phyloP scores from a whole-genome alignment of 2,888 invertebrate species.

The Brachycybe producta region DNA sequence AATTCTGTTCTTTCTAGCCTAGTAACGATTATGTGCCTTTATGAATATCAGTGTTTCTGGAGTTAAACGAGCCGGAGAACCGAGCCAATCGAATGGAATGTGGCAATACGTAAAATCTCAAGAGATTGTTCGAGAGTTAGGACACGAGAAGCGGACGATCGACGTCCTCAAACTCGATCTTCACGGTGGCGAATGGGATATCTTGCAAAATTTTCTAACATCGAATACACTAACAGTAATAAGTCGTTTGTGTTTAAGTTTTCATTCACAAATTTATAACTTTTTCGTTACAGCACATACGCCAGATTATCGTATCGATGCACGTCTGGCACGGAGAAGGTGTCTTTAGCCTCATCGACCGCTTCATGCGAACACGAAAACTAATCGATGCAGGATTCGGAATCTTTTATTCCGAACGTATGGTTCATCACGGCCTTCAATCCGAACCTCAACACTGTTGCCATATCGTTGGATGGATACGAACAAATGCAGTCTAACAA shows the following conservation, averaged over 20 bases:
- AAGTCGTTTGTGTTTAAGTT: background rate
- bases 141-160: constrained; percentile 9
- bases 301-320: constrained; percentile 17
- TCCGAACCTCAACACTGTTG: constrained; percentile 10
- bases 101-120: constrained; percentile 8
- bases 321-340: constrained; percentile 20
- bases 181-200: constrained; percentile 20
- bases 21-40: background rate
- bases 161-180: constrained; percentile 16
- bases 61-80: background rate
- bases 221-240: constrained; percentile 6
- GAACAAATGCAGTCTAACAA: no score
- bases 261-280: background rate
- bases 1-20: background rate
- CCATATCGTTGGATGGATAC: constrained; percentile 15
- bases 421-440: background rate
- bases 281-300: constrained; percentile 9
- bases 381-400: constrained; percentile 11
- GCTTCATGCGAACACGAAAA: constrained; percentile 9
- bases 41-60: constrained; percentile 11
- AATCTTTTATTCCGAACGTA: constrained; percentile 13
- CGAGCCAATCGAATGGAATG: background rate
- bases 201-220: constrained; percentile 10
- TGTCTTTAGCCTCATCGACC: constrained; percentile 10
- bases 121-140: constrained; percentile 11